Conservation (phyloP, 92 coral and sea anemone genomes). For the Hydrozoanthus gracilis region DNA sequence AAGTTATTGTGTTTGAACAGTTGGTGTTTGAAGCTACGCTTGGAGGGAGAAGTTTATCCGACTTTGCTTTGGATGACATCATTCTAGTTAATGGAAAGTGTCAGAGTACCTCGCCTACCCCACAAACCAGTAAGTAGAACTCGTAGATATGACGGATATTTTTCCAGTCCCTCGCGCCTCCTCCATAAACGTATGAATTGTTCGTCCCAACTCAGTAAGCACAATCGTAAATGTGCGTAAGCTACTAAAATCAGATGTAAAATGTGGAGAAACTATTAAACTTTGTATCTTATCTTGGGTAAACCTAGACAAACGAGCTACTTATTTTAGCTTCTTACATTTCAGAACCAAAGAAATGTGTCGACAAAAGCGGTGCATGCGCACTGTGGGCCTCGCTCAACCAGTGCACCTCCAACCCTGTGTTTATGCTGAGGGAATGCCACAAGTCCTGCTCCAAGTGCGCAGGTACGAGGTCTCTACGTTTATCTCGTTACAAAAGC, state of each 20-base stretch:
- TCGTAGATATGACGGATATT: too few species aligned
- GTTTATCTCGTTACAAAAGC: not conserved
- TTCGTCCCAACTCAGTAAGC: too few species aligned
- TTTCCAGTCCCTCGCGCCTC: too few species aligned
- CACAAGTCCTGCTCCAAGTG: conserved; percentile 51
- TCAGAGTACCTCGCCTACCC: not conserved
- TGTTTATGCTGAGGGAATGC: conserved; percentile 51
- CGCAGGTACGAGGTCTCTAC: conserved; percentile 29
- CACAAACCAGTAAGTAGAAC: not conserved
- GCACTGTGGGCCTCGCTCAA: conserved; percentile 45
- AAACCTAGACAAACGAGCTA: too few species aligned
- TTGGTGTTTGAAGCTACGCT: conserved; percentile 51
- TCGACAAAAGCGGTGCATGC: conserved; percentile 32
- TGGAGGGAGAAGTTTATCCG: conserved; percentile 51
- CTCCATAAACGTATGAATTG: too few species aligned
- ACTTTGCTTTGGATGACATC: conserved; percentile 59
- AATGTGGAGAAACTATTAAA: too few species aligned
- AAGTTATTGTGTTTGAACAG: conserved; percentile 10
- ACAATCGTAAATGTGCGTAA: too few species aligned
- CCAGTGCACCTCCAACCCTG: conserved; percentile 21
- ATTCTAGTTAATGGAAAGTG: conserved; percentile 51
- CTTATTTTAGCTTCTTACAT: not conserved
- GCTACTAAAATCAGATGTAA: too few species aligned
- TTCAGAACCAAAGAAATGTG: conserved; percentile 20
- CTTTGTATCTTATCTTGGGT: too few species aligned